These are phyloP conservation scores for Neoniphon sammara DNA, from an alignment of 2,797 vertebrate genomes.

Conservation along the genomic window DNA sequence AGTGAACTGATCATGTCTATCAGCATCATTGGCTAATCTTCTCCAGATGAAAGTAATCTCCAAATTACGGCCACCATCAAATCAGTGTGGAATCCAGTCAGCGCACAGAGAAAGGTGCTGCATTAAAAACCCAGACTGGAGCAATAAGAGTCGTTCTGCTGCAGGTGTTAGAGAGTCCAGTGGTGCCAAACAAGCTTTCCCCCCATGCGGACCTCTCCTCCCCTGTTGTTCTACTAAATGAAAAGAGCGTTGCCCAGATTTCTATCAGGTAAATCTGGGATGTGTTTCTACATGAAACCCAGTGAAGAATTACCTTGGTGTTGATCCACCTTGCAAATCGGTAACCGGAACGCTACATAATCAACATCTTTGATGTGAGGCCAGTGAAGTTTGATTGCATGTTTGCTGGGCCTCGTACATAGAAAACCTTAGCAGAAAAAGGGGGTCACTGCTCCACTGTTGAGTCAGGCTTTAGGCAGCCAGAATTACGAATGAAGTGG, in stretches of 20 bases:
- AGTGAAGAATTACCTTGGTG: conserved; percentile 33
- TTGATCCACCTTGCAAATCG: conserved; percentile 46
- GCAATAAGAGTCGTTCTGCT: conserved; percentile 51
- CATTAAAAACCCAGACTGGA: conserved; percentile 65
- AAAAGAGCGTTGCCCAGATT: conserved; percentile 53
- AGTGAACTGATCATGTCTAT: conserved; percentile 69
- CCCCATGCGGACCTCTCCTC: conserved; percentile 36
- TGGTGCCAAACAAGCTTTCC: conserved; percentile 57
- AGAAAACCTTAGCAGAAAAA: not conserved
- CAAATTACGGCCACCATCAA: conserved; percentile 74
- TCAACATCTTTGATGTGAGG: conserved; percentile 60
- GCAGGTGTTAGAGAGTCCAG: conserved; percentile 73
- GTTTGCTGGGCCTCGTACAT: conserved; percentile 31
- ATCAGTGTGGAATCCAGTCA: conserved; percentile 74
- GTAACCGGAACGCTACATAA: conserved; percentile 49
- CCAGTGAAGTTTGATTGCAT: conserved; percentile 55
- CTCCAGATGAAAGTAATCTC: conserved; percentile 86
- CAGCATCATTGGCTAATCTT: conserved; percentile 75
- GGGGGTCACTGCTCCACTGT: not conserved
- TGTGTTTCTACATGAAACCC: conserved; percentile 51
- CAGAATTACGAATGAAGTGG: not conserved
- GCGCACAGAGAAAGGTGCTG: conserved; percentile 74
- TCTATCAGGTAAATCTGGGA: conserved; percentile 44
- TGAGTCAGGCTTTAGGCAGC: conserved; percentile 4
- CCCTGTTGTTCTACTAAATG: conserved; percentile 26